Evolutionary conservation across 2,797 vertebrate genomes (phyloP).

Genomic region (Sebastes flavidus): DNA sequence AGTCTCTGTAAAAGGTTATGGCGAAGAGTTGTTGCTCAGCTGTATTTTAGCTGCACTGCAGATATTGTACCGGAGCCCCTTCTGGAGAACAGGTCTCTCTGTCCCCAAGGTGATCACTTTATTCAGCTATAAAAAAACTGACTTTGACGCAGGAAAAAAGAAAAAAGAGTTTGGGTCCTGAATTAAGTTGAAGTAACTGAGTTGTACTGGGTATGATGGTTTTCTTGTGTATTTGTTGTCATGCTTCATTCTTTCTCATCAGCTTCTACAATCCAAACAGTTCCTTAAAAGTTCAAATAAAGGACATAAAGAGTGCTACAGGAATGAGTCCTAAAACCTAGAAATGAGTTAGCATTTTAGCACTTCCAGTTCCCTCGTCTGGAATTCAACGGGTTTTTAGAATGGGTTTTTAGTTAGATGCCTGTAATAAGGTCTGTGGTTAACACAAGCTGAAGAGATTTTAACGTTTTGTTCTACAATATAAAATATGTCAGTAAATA

Average conservation of each 20-base stretch:
- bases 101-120: slow-evolving; percentile 44
- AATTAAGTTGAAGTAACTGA: not conserved
- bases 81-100: slow-evolving; percentile 18
- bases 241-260: not conserved
- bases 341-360: too few species aligned
- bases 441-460: too few species aligned
- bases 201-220: not conserved
- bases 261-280: not conserved
- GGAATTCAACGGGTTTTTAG: too few species aligned
- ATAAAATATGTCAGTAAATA: too few species aligned
- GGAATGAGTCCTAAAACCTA: too few species aligned
- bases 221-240: not conserved
- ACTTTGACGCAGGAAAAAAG: not conserved
- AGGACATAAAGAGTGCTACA: not conserved
- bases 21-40: slow-evolving; percentile 23
- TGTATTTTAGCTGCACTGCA: slow-evolving; percentile 54
- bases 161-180: not conserved
- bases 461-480: too few species aligned
- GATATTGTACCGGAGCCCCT: slow-evolving; percentile 6
- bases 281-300: not conserved
- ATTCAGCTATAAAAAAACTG: slow-evolving; percentile 1
- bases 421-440: too few species aligned
- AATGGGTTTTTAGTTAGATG: too few species aligned
- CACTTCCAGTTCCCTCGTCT: too few species aligned
- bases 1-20: slow-evolving; percentile 16